Base-by-base conservation (phyloP, 1,140 invertebrate genomes). In the Drosophila erecta region DNA sequence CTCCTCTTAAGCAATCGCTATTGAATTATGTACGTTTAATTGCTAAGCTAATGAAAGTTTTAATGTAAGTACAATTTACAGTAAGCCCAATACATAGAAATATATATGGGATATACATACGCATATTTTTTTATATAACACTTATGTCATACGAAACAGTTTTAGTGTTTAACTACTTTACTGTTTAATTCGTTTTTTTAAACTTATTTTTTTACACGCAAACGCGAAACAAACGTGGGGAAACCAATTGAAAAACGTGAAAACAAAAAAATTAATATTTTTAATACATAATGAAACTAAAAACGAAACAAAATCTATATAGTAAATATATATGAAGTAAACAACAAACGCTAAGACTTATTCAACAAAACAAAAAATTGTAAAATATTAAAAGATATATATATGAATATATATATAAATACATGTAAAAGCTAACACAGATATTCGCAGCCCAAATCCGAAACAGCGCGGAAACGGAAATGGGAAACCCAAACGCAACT, bases 281-380 rank as follows among this genome's bases (percentile, higher is more conserved):
- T 86, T 85, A 85, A 85, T 85, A 85, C 74, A 74, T 72, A 85
- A 65, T 76, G 62, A 84, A 81, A 79, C 72, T 59, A 76, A 56
- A 59, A 84, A 83, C 35, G 49, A 81, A 83, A 77, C 35, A 60
- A 62, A 73, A 70, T 44, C 15, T 69, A 44, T 27, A 69, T 50
- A 67, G 49, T 40, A 62, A 50, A 66, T 61, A 66, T 66, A 69
- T 69, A 69, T 67, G 58, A 64, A 64, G 46, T 40, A 74, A 78
- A 75, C 62, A 79, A 79, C 51, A 81, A 81, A 86, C 83, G 83
- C 83, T 86, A 86, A 86, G 83, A 86, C 83, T 86, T 86, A 86
- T 86, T 86, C 78, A 87, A 87, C 58, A 74, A 37, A 64, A 59
- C 27, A 62, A 72, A 66, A 54, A 86, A 57, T 46, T 85, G 81